Base-by-base conservation (phyloP, 2,888 invertebrate species). In the Phania funesta region DNA sequence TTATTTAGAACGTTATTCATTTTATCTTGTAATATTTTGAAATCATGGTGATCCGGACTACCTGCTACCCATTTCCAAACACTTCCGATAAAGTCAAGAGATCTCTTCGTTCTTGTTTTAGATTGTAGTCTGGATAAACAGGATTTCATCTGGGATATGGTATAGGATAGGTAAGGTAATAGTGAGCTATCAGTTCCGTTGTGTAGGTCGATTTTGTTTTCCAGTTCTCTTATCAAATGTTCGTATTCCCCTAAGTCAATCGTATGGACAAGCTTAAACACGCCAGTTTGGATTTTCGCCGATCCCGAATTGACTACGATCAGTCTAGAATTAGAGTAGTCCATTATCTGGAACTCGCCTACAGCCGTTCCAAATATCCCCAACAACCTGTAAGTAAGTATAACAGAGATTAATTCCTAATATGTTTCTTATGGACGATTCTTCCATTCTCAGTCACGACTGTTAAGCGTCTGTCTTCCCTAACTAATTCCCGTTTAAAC, bases 1-100 rank as follows among this genome's bases (percentile, higher is more conserved):
- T n/a, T n/a, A n/a, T n/a, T n/a, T n/a, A n/a, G n/a, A n/a, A n/a
- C n/a, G n/a, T n/a, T n/a, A n/a, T n/a, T n/a, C n/a, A n/a, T n/a
- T n/a, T n/a, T n/a, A n/a, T n/a, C n/a, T n/a, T 29, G 26, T 29
- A 29, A 11, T 77, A 46, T 29, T 50, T 73, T 24, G 62, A 29
- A 29, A 29, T 29, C 6, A 29, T 29, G 26, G 26, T 29, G 26
- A 3, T 29, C 26, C 3, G 26, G 26, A n/a, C 26, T 29, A 29
- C 26, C 26, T 48, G 74, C 70, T 22, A 78, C 52, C 74, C 73
- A 84, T 58, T 81, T 84, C 76, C 84, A 84, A 9, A 68, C 79
- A 9, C 26, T 74, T 13, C 73, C 73, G 4, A 64, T 41, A n/a
- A 54, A 41, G n/a, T n/a, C n/a, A n/a, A n/a, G n/a, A 7, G 56